phyloP scores from a whole-genome alignment of 2,113 vertebrate species.

The Urocitellus parryii region DNA sequence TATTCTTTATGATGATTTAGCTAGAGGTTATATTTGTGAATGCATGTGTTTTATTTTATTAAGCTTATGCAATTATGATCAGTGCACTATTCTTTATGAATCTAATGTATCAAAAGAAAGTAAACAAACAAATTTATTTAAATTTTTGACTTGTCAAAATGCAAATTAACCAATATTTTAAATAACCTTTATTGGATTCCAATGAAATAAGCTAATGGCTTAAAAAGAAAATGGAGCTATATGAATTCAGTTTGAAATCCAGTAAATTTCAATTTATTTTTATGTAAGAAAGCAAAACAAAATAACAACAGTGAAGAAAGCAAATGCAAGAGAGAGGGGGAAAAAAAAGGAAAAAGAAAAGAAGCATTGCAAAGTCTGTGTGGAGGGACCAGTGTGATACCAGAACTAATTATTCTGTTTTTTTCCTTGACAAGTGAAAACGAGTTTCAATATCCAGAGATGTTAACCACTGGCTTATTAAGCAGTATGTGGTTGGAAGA shows the following conservation, averaged over 20 bases:
- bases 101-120: not conserved
- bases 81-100: not conserved
- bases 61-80: not conserved
- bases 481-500: not conserved
- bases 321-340: rapidly evolving
- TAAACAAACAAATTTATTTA: not conserved
- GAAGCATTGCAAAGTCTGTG: not conserved
- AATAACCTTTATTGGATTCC: not conserved
- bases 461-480: not conserved
- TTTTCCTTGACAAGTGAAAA: not conserved
- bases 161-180: not conserved
- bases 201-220: not conserved
- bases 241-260: not conserved
- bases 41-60: not conserved
- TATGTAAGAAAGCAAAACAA: not conserved
- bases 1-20: not conserved
- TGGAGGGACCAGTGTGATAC: not conserved
- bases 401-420: not conserved
- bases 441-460: not conserved
- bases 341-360: not conserved
- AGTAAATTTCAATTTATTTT: not conserved
- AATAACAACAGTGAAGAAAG: not conserved
- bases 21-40: not conserved
- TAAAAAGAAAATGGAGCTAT: not conserved
- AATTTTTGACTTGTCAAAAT: not conserved